Evolutionary conservation across 2,113 vertebrate genomes (phyloP).

Genomic region (Seriola rivoliana): DNA sequence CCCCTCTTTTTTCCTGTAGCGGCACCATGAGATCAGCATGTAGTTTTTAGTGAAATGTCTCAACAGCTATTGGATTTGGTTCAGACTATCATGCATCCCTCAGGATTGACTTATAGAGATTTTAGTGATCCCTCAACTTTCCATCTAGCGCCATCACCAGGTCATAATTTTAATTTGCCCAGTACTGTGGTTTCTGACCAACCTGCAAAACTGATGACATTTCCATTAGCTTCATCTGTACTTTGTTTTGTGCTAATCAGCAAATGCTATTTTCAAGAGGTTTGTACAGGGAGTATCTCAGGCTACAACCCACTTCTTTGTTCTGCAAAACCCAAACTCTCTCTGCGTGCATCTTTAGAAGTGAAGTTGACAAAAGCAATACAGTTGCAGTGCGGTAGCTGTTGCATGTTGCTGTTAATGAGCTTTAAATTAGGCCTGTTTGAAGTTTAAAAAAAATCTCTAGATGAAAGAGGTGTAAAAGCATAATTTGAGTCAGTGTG

Average conservation of each 20-base stretch:
- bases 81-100: too few relatives aligned
- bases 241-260: neutral
- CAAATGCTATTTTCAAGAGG: conserved; percentile 3
- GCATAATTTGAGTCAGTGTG: neutral
- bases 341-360: conserved; percentile 7
- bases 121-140: neutral
- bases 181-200: neutral
- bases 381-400: neutral
- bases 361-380: conserved; percentile 12
- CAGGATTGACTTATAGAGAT: too few relatives aligned
- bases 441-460: conserved; percentile 44
- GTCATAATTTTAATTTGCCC: neutral
- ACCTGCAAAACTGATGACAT: neutral
- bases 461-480: conserved; percentile 51
- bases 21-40: too few relatives aligned
- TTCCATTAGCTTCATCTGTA: neutral
- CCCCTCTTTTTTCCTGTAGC: too few relatives aligned
- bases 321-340: conserved; percentile 10
- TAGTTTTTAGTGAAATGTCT: too few relatives aligned
- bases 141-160: neutral
- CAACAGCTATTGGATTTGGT: too few relatives aligned
- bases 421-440: conserved; percentile 42
- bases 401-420: conserved; percentile 46
- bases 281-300: conserved; percentile 6
- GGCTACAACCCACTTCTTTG: conserved; percentile 1